Evolutionary conservation across 2,113 vertebrate species (phyloP).

Genomic region (Festucalex cinctus): DNA sequence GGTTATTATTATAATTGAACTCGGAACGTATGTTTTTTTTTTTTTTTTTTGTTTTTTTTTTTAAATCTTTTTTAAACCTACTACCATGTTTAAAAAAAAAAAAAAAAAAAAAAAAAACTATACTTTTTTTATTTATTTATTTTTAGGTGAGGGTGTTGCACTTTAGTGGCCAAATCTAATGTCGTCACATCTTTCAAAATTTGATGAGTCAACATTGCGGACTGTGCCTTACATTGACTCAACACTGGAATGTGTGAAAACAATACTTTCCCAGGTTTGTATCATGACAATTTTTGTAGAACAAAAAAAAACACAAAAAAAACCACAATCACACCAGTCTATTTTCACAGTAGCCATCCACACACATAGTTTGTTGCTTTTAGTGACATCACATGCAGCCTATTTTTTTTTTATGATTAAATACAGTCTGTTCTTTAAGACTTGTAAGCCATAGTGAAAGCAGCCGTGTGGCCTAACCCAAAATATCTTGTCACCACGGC

Average conservation of each 20-base stretch:
- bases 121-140: background rate
- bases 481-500: conserved; percentile 5
- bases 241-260: conserved; percentile 38
- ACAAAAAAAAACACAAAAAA: background rate
- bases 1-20: background rate
- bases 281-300: conserved; percentile 1
- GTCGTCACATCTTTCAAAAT: background rate
- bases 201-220: conserved; percentile 19
- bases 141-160: background rate
- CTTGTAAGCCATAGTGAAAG: conserved; percentile 45
- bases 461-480: conserved; percentile 17
- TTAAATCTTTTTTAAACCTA: background rate
- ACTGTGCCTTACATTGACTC: conserved; percentile 62
- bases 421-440: conserved; percentile 14
- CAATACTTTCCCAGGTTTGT: conserved; percentile 30
- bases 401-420: conserved; percentile 12
- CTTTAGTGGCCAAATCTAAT: background rate
- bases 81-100: too few species aligned
- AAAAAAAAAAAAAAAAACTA: too few species aligned
- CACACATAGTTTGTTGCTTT: background rate
- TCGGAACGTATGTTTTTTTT: background rate
- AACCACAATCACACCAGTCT: conserved; percentile 16
- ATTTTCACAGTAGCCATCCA: conserved; percentile 4
- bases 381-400: background rate
- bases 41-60: conserved; percentile 42